Percentiles rank a stretch among this genome's conserved stretches.
Conservation (phyloP, 1,140 invertebrate genomes). For the Meloidogyne floridensis region DNA sequence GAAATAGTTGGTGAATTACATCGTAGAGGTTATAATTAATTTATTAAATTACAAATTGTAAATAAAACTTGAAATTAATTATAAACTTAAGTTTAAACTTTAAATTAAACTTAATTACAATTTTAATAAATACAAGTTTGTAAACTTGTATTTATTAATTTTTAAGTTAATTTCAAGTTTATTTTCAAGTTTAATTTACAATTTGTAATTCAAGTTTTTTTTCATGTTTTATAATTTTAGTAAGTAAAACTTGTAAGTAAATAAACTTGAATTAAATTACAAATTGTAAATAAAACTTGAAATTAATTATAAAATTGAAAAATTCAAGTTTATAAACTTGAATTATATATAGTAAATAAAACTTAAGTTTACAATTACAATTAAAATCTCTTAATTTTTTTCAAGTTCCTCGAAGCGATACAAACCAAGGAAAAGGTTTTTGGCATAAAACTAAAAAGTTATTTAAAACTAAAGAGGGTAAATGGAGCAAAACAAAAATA, state of each 20-base stretch:
- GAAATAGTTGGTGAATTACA: background rate
- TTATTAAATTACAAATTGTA: background rate
- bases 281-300: background rate
- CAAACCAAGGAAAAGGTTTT: background rate
- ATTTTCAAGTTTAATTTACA: too few species aligned
- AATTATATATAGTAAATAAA: too few species aligned
- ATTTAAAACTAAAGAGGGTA: background rate
- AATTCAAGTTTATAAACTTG: too few species aligned
- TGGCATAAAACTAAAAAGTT: background rate
- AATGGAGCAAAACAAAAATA: conserved; percentile 2
- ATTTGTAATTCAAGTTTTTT: too few species aligned
- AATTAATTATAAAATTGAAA: too few species aligned
- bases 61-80: background rate
- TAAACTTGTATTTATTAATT: too few species aligned
- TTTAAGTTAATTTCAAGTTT: too few species aligned
- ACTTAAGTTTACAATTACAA: too few species aligned
- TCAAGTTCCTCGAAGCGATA: background rate
- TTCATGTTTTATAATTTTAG: too few species aligned
- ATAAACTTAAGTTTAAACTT: background rate
- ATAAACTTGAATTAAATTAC: too few species aligned
- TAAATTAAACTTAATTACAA: background rate
- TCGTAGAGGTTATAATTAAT: background rate
- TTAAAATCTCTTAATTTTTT: background rate
- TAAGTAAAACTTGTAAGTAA: too few species aligned
- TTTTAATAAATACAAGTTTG: too few species aligned